Evolutionary conservation across 2,113 vertebrate species (phyloP).

Genomic region (Takifugu flavidus): DNA sequence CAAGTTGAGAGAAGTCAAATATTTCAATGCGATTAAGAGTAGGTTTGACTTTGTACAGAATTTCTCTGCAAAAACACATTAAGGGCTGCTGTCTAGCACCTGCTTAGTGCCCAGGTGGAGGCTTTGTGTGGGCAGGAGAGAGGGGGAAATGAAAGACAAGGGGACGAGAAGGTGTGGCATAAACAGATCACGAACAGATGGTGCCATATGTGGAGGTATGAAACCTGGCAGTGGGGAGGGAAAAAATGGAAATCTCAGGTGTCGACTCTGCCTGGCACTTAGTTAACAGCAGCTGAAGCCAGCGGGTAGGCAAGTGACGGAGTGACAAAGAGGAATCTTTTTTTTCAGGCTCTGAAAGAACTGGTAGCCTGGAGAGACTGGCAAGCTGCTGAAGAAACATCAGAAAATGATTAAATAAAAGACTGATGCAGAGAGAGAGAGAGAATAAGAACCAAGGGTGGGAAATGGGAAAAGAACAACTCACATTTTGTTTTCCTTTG

Average conservation of each 20-base stretch:
- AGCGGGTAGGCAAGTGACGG: slow-evolving; percentile 52
- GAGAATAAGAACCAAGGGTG: not conserved
- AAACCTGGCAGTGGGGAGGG: slow-evolving; percentile 32
- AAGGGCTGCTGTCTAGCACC: slow-evolving; percentile 33
- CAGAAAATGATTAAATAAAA: slow-evolving; percentile 56
- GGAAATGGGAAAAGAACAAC: not conserved
- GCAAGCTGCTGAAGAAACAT: slow-evolving; percentile 55
- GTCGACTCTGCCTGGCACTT: slow-evolving; percentile 46
- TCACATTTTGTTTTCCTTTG: slow-evolving; percentile 31
- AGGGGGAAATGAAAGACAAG: slow-evolving; percentile 40
- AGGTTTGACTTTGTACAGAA: not conserved
- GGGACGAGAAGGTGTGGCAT: slow-evolving; percentile 54
- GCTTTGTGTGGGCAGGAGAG: slow-evolving; percentile 22
- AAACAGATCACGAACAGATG: slow-evolving; percentile 70
- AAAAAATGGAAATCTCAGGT: slow-evolving; percentile 45
- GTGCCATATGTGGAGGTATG: slow-evolving; percentile 56
- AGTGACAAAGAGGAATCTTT: slow-evolving; percentile 68
- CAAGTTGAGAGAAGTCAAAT: not conserved
- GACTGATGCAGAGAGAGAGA: slow-evolving; percentile 43
- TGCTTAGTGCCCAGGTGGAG: slow-evolving; percentile 45
- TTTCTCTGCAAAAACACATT: slow-evolving; percentile 27
- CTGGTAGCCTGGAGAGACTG: slow-evolving; percentile 44
- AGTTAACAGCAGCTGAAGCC: slow-evolving; percentile 60
- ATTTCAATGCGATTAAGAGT: no score
- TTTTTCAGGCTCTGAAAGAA: slow-evolving; percentile 54